These are phyloP conservation scores for Lepeophtheirus nordmannii DNA, from an alignment of 2,888 invertebrate species.

Conservation along the genomic window DNA sequence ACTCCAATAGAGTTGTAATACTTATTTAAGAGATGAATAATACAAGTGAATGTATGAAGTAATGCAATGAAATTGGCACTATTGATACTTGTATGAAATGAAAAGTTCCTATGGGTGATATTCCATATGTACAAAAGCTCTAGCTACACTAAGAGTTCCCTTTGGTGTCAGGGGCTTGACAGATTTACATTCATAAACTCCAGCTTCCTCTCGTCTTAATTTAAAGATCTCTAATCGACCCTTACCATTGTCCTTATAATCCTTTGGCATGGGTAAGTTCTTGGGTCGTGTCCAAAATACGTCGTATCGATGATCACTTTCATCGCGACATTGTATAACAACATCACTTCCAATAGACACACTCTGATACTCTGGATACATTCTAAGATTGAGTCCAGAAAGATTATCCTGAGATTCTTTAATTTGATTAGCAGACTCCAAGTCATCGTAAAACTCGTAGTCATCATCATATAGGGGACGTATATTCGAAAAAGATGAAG, in stretches of 20 bases:
- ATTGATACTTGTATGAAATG: not conserved
- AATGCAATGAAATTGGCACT: too few species aligned
- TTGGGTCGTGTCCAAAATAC: slow-evolving; percentile 6
- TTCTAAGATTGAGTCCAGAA: slow-evolving; percentile 3
- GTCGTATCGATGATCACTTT: slow-evolving; percentile 1
- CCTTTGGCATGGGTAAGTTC: not conserved
- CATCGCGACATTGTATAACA: slow-evolving; percentile 12
- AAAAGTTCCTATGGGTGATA: not conserved
- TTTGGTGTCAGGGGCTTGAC: not conserved
- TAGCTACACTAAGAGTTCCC: not conserved
- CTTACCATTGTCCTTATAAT: not conserved
- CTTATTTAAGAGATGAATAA: too few species aligned
- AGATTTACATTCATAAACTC: slow-evolving; percentile 2
- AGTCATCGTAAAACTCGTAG: slow-evolving; percentile 1
- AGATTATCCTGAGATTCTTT: not conserved
- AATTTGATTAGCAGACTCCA: slow-evolving; percentile 16
- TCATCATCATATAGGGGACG: not conserved
- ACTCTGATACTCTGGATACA: slow-evolving; percentile 11
- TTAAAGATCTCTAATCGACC: not conserved
- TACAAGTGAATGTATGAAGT: too few species aligned
- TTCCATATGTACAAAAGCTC: slow-evolving; percentile 3
- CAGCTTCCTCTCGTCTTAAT: not conserved
- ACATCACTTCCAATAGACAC: slow-evolving; percentile 7
- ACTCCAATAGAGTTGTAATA: too few species aligned
- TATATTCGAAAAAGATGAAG: not conserved